A percentile compares a stretch with the other conserved stretches of the same genome.
These are phyloP conservation scores for Lissonota sp. DNA, from an alignment of 2,888 invertebrate species.

Conservation along the genomic window DNA sequence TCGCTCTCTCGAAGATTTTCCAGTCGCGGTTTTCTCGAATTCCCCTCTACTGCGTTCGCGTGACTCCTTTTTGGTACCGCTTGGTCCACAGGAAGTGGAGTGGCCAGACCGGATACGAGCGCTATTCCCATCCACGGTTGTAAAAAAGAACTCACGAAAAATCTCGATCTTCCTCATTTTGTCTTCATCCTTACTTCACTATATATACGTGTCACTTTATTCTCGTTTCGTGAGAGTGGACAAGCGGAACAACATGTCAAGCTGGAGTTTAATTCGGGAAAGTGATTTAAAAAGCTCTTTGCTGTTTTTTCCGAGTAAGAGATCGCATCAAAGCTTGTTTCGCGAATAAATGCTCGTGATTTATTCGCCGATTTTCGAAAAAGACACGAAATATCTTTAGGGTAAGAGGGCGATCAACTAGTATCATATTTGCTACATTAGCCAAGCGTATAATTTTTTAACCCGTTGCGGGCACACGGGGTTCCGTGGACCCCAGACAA, in stretches of 20 bases:
- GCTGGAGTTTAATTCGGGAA: constrained; percentile 30
- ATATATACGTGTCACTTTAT: neutral
- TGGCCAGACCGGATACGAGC: constrained; percentile 76
- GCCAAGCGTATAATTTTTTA: too few relatives aligned
- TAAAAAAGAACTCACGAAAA: constrained; percentile 74
- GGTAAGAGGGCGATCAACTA: too few relatives aligned
- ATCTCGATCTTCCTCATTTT: constrained; percentile 39
- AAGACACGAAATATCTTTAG: neutral
- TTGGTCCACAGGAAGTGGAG: constrained; percentile 74
- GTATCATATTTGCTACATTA: too few relatives aligned
- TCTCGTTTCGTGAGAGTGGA: constrained; percentile 1
- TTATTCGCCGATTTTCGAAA: constrained; percentile 13
- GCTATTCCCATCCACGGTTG: constrained; percentile 82
- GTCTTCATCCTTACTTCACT: constrained; percentile 24
- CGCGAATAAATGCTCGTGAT: constrained; percentile 75
- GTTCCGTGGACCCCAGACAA: too few relatives aligned
- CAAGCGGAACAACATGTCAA: neutral
- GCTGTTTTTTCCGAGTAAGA: constrained; percentile 67
- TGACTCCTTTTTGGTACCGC: constrained; percentile 51
- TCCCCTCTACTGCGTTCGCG: constrained; percentile 12
- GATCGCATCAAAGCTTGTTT: constrained; percentile 76
- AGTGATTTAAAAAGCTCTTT: constrained; percentile 45
- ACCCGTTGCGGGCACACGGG: too few relatives aligned
- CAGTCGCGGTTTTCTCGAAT: constrained; percentile 39
- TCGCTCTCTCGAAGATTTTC: constrained; percentile 42